phyloP scores from a whole-genome alignment of 2,797 vertebrate genomes.

The Alcedo atthis region DNA sequence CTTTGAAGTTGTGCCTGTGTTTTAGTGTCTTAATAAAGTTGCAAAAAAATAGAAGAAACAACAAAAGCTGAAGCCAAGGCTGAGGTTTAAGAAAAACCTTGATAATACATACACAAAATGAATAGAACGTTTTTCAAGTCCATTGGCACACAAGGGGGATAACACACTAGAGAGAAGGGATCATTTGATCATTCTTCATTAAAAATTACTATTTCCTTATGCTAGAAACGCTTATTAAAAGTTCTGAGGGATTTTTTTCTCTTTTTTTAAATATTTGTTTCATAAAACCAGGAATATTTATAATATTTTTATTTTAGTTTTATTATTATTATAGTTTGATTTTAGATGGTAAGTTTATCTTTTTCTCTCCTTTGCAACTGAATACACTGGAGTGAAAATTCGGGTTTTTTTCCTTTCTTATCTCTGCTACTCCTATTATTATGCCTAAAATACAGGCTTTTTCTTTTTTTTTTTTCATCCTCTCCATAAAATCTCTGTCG shows the following conservation, averaged over 20 bases:
- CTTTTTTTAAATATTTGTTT: background rate
- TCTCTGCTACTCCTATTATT: background rate
- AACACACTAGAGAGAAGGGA: background rate
- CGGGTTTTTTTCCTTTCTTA: background rate
- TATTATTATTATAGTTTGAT: background rate
- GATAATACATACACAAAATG: background rate
- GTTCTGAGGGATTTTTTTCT: background rate
- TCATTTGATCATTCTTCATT: background rate
- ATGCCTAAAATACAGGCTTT: rapidly evolving
- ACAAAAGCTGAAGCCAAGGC: background rate
- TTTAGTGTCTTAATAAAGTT: slow-evolving; percentile 46
- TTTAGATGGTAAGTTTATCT: background rate
- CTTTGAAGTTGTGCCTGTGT: slow-evolving; percentile 22
- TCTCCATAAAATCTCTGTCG: background rate
- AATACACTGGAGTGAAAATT: background rate
- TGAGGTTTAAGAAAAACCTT: slow-evolving; percentile 27
- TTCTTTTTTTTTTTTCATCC: background rate
- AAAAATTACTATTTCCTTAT: background rate
- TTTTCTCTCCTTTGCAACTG: background rate
- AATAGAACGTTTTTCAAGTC: background rate
- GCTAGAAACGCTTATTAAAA: background rate
- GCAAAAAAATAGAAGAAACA: background rate
- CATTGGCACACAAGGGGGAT: background rate
- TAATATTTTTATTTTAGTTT: background rate
- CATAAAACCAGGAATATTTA: background rate